A percentile compares a stretch with the other conserved stretches of the same genome.
Evolutionary conservation across 2,888 invertebrate species (phyloP).

Genomic region (Molorchus minor): DNA sequence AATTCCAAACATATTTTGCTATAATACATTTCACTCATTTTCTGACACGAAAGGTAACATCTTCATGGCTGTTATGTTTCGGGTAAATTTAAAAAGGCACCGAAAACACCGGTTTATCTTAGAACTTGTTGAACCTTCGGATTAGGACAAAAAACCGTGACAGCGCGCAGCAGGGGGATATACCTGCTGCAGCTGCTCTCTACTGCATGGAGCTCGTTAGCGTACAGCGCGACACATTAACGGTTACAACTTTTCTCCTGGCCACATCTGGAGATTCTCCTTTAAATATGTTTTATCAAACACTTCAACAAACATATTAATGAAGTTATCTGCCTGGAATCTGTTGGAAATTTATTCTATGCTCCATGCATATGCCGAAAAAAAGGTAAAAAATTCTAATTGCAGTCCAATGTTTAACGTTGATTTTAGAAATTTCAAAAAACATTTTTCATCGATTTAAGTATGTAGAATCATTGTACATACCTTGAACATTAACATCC

Average conservation of each 20-base stretch:
- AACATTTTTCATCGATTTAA: neutral
- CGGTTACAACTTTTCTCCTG: neutral
- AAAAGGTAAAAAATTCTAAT: no score
- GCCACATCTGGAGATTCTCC: neutral
- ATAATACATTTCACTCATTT: no score
- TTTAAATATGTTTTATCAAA: neutral
- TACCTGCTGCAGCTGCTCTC: neutral
- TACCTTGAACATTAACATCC: neutral
- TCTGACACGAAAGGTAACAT: no score
- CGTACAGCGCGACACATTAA: neutral
- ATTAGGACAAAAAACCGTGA: no score
- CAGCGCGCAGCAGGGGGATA: neutral
- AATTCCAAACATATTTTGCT: no score
- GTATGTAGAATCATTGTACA: neutral
- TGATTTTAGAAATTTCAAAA: conserved; percentile 1
- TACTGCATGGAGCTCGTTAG: neutral
- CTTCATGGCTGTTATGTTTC: no score
- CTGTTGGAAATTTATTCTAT: no score
- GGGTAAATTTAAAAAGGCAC: no score
- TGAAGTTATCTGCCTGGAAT: no score
- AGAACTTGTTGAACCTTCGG: no score
- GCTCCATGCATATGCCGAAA: no score
- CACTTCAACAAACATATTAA: neutral
- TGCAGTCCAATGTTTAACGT: neutral
- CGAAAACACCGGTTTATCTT: neutral